These are phyloP conservation scores for Zoanthus sansibaricus DNA, from an alignment of 92 coral and sea anemone species.

Conservation along the genomic window DNA sequence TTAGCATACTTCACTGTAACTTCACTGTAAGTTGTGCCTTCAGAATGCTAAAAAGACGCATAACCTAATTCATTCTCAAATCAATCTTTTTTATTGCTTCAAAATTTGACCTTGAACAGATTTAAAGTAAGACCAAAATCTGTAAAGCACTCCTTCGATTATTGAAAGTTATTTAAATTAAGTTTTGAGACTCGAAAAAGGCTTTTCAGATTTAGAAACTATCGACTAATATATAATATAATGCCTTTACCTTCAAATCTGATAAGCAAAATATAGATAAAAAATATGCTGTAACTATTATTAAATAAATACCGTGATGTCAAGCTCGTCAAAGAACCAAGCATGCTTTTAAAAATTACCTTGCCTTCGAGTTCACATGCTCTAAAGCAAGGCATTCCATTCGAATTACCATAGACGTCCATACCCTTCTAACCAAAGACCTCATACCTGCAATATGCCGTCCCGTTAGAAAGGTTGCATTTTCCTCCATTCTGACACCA, in stretches of 20 bases:
- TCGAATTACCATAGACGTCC: background rate
- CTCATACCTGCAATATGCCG: conserved; percentile 81
- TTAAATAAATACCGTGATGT: conserved; percentile 64
- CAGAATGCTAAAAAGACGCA: conserved; percentile 9
- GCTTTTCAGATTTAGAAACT: background rate
- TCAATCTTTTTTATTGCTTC: conserved; percentile 1
- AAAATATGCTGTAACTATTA: conserved; percentile 22
- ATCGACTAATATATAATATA: background rate
- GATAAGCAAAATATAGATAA: conserved; percentile 28
- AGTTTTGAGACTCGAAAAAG: background rate
- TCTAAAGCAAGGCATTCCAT: conserved; percentile 17
- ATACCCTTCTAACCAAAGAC: conserved; percentile 30
- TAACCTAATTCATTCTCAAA: background rate
- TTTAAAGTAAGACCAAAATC: background rate
- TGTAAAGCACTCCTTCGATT: background rate
- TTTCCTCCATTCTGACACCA: conserved; percentile 89
- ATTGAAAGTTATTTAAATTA: background rate
- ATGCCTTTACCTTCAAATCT: background rate
- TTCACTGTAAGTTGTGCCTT: background rate
- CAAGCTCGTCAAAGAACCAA: conserved; percentile 38
- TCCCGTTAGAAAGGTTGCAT: conserved; percentile 61
- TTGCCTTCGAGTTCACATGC: conserved; percentile 62
- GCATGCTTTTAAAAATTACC: background rate
- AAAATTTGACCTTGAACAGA: conserved; percentile 19
- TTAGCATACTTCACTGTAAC: background rate